Conservation (phyloP, 2,888 invertebrate species). For the Drosophila gaucha region DNA sequence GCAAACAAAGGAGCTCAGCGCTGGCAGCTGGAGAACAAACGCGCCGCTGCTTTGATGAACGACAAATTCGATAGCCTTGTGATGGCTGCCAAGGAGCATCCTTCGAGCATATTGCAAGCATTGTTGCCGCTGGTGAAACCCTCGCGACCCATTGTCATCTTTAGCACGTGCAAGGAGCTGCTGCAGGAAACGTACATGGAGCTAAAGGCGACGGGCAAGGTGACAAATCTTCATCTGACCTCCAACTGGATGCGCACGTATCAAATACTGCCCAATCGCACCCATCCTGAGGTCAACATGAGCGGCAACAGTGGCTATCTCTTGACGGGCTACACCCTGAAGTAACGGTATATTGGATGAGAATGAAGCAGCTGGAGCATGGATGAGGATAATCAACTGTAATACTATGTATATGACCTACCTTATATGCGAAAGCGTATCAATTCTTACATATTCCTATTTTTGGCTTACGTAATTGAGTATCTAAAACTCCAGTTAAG, state of each 20-base stretch:
- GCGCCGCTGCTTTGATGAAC: slow-evolving; percentile 87
- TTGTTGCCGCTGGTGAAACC: slow-evolving; percentile 91
- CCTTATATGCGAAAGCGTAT: too few species aligned
- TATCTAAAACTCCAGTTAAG: too few species aligned
- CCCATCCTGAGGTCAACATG: slow-evolving; percentile 97
- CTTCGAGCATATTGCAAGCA: slow-evolving; percentile 90
- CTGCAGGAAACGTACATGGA: slow-evolving; percentile 92
- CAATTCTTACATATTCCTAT: neutral
- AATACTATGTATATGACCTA: too few species aligned
- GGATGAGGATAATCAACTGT: neutral
- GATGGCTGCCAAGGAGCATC: slow-evolving; percentile 94
- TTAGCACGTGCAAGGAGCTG: slow-evolving; percentile 92
- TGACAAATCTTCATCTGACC: slow-evolving; percentile 91
- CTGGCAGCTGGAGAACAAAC: slow-evolving; percentile 90
- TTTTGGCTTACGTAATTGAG: too few species aligned
- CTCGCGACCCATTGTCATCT: slow-evolving; percentile 94
- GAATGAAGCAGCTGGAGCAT: neutral
- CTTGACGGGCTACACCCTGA: slow-evolving; percentile 88
- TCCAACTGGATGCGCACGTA: slow-evolving; percentile 95
- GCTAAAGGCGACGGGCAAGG: slow-evolving; percentile 89
- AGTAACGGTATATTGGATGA: neutral
- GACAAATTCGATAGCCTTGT: slow-evolving; percentile 90
- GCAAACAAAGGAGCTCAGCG: slow-evolving; percentile 82
- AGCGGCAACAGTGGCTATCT: slow-evolving; percentile 95
- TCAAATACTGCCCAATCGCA: slow-evolving; percentile 95